A percentile compares a stretch with the other conserved stretches of the same genome.
These are phyloP conservation scores for Falcaria lacertinaria DNA, from an alignment of 2,888 invertebrate species.

Conservation along the genomic window DNA sequence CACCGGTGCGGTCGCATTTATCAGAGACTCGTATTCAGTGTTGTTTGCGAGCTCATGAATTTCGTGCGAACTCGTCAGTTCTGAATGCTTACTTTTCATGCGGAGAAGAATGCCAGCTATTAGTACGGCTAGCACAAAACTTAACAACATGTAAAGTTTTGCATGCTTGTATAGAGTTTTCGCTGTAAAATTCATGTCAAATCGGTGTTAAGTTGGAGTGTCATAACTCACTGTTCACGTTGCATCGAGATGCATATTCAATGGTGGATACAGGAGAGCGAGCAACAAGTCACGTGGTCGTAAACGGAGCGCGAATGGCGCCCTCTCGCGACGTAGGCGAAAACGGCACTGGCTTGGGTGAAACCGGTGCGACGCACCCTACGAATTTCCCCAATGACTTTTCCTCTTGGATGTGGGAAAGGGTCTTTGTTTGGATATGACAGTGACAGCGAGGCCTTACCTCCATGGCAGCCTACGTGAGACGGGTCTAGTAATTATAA, in stretches of 20 bases:
- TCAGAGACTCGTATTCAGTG: constrained; percentile 54
- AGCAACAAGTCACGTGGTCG: constrained; percentile 71
- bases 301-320: constrained; percentile 50
- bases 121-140: constrained; percentile 53
- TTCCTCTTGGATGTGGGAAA: constrained; percentile 65
- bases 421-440: constrained; percentile 49
- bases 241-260: constrained; percentile 46
- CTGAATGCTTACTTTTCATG: constrained; percentile 44
- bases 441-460: constrained; percentile 9
- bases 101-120: constrained; percentile 57
- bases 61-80: constrained; percentile 31
- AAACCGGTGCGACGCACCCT: constrained; percentile 73
- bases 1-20: constrained; percentile 57
- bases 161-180: constrained; percentile 62
- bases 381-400: constrained; percentile 75
- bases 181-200: constrained; percentile 69
- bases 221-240: constrained; percentile 38
- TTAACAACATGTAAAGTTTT: constrained; percentile 57
- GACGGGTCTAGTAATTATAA: constrained; percentile 25
- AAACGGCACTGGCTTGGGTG: constrained; percentile 67
- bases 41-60: constrained; percentile 39
- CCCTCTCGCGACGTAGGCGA: constrained; percentile 73
- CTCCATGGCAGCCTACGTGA: constrained; percentile 12
- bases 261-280: constrained; percentile 29
- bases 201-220: constrained; percentile 23